Evolutionary conservation across 1,140 invertebrate genomes (phyloP).

Genomic region (Aphelinus atriplicis): DNA sequence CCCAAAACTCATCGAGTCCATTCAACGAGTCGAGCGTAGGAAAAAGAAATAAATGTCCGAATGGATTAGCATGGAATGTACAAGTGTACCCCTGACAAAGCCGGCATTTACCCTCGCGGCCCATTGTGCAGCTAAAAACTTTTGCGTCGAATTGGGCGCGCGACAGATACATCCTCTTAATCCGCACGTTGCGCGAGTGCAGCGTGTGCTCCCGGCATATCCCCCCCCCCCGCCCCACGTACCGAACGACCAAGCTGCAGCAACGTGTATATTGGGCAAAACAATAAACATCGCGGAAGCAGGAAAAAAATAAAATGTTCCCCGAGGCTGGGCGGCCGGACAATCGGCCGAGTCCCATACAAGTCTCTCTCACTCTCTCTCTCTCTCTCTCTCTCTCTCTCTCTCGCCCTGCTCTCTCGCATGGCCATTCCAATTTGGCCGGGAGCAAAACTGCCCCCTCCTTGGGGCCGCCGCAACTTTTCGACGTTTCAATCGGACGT

Average conservation of each 20-base stretch:
- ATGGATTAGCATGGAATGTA: too few relatives aligned
- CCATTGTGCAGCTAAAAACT: conserved; percentile 1
- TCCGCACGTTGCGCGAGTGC: background rate
- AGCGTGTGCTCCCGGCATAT: too few relatives aligned
- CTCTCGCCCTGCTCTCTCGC: conserved; percentile 50
- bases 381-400: background rate
- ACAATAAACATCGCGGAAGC: conserved; percentile 6
- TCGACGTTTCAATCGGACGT: conserved; percentile 63
- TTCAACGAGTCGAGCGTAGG: too few relatives aligned
- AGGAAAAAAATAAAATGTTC: background rate
- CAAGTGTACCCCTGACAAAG: background rate
- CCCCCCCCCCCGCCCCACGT: too few relatives aligned
- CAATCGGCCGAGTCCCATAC: conserved; percentile 54
- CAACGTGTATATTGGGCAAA: background rate
- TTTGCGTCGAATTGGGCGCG: background rate
- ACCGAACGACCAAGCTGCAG: background rate
- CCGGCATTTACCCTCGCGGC: background rate
- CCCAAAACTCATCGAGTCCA: too few relatives aligned
- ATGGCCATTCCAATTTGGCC: conserved; percentile 63
- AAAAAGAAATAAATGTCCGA: too few relatives aligned
- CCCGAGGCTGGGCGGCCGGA: conserved; percentile 20
- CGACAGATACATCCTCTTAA: background rate
- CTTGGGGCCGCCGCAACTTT: conserved; percentile 50
- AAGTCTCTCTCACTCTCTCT: conserved; percentile 36
- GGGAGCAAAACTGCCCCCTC: conserved; percentile 47